A percentile compares a stretch with the other conserved stretches of the same genome.
Evolutionary conservation across 2,113 vertebrate genomes (phyloP).

Genomic region (Rafetus swinhoei): DNA sequence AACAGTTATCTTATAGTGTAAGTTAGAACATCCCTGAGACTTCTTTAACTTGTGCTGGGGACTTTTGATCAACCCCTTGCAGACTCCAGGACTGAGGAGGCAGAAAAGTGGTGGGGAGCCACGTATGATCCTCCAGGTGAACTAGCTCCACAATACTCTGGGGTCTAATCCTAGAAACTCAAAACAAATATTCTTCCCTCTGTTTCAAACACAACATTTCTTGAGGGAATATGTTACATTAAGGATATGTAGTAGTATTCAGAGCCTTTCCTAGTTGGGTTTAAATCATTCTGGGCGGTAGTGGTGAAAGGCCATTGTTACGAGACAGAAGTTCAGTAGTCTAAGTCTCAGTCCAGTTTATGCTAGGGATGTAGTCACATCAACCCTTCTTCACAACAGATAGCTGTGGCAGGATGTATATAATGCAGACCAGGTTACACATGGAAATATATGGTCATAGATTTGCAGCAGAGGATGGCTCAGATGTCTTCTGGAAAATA

Average conservation of each 20-base stretch:
- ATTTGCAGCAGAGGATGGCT: background rate
- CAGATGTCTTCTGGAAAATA: slow-evolving; percentile 7
- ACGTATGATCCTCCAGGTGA: background rate
- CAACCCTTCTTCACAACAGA: slow-evolving; percentile 4
- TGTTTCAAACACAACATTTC: background rate
- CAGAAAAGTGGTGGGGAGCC: background rate
- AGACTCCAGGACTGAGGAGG: background rate
- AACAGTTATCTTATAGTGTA: background rate
- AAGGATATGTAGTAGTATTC: slow-evolving; percentile 3
- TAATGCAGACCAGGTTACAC: background rate
- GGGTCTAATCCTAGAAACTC: background rate
- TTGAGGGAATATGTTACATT: background rate
- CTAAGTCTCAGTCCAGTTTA: slow-evolving; percentile 26
- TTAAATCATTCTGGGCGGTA: slow-evolving; percentile 44
- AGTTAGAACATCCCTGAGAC: background rate
- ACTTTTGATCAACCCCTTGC: background rate
- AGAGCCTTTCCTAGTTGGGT: slow-evolving; percentile 26
- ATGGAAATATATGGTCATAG: background rate
- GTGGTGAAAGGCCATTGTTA: slow-evolving; percentile 21
- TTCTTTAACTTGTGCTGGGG: background rate
- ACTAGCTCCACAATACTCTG: background rate
- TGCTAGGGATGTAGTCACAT: slow-evolving; percentile 51
- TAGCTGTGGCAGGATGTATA: slow-evolving; percentile 15
- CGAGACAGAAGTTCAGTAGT: slow-evolving; percentile 46
- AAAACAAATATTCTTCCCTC: background rate